These are phyloP conservation scores for Parazoanthus darwini DNA, from an alignment of 92 coral and sea anemone species.

Conservation along the genomic window DNA sequence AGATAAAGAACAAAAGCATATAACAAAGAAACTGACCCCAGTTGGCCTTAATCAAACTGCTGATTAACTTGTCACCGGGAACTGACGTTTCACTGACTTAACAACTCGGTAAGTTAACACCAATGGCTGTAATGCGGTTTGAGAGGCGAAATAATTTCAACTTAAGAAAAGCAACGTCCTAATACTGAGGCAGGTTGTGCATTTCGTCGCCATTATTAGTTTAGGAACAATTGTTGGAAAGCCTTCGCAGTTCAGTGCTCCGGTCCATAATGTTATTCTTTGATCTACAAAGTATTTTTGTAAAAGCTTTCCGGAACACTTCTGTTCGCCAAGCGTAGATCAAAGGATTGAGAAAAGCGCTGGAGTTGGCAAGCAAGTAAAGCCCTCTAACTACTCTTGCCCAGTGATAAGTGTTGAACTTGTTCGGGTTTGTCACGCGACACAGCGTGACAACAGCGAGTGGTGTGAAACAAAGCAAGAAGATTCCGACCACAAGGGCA, in stretches of 20 bases:
- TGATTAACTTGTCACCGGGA: no score
- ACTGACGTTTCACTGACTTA: no score
- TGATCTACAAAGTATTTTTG: conserved; percentile 17
- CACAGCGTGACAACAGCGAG: conserved; percentile 27
- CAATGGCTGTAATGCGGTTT: no score
- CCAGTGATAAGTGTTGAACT: neutral
- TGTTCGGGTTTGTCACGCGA: conserved; percentile 22
- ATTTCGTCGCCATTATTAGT: neutral
- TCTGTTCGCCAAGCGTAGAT: conserved; percentile 33
- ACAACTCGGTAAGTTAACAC: no score
- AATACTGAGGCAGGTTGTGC: no score
- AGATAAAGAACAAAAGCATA: no score
- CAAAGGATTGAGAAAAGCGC: conserved; percentile 25
- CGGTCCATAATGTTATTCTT: neutral
- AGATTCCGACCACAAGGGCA: conserved; percentile 31
- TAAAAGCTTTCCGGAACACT: conserved; percentile 15
- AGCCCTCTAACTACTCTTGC: neutral
- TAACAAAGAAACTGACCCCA: no score
- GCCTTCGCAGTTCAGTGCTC: neutral
- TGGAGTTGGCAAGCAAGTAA: conserved; percentile 19
- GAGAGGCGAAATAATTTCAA: no score
- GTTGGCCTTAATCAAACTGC: no score
- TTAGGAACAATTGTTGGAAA: neutral
- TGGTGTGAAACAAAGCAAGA: conserved; percentile 24
- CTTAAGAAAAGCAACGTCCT: no score